phyloP scores from a whole-genome alignment of 2,113 vertebrate species.

The Phylloscopus trochilus region DNA sequence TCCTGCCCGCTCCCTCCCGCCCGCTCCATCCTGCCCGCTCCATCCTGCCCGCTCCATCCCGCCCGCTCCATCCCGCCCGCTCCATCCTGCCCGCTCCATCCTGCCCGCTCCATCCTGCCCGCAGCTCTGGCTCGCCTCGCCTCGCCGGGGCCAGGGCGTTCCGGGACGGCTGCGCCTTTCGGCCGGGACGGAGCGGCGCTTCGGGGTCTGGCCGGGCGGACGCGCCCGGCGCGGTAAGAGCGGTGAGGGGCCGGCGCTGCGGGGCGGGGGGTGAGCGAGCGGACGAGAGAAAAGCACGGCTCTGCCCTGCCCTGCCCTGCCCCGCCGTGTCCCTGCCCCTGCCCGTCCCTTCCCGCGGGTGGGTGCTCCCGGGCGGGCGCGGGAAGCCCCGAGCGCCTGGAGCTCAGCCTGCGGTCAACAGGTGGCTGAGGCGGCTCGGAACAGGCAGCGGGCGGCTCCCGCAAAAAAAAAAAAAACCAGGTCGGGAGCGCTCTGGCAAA shows the following conservation, averaged over 20 bases:
- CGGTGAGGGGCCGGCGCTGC: not conserved
- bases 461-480: too few relatives aligned
- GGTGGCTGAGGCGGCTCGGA: not conserved
- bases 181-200: not conserved
- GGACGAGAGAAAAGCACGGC: too few relatives aligned
- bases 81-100: not conserved
- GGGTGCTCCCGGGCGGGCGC: not conserved
- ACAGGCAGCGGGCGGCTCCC: accelerated
- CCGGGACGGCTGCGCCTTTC: not conserved
- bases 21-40: not conserved
- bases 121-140: not conserved
- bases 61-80: not conserved
- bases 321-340: too few relatives aligned
- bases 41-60: not conserved
- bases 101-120: not conserved
- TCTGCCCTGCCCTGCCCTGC: too few relatives aligned
- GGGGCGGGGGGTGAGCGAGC: not conserved
- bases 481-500: not conserved
- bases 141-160: not conserved
- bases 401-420: not conserved
- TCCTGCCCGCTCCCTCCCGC: not conserved
- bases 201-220: not conserved
- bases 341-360: not conserved
- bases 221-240: not conserved
- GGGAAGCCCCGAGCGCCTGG: not conserved